Evolutionary conservation across 2,113 vertebrate genomes (phyloP).

Genomic region (Heloderma charlesbogerti): DNA sequence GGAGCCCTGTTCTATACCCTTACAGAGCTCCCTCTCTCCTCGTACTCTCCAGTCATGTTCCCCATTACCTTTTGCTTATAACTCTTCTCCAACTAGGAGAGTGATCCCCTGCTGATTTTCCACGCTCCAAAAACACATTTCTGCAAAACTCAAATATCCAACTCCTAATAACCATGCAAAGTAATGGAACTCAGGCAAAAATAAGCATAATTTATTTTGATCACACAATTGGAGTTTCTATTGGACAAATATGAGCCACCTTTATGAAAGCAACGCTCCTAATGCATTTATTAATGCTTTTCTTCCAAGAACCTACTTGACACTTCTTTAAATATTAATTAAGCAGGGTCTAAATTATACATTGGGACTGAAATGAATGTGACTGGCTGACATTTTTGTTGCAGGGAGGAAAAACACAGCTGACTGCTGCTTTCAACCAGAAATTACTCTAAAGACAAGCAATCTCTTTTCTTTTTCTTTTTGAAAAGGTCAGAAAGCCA

Average conservation of each 20-base stretch:
- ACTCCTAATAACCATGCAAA: not conserved
- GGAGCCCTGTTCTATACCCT: not conserved
- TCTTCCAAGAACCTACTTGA: constrained; percentile 8
- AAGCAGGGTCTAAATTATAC: constrained; percentile 33
- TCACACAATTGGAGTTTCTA: not conserved
- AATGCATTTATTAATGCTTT: constrained; percentile 30
- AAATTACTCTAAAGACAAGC: not conserved
- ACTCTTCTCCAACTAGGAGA: not conserved
- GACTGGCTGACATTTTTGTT: not conserved
- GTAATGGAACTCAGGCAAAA: not conserved
- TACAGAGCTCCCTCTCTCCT: not conserved
- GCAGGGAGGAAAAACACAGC: not conserved
- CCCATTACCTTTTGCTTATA: not conserved
- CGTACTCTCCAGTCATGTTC: not conserved
- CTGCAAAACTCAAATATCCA: not conserved
- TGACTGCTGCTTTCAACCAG: not conserved
- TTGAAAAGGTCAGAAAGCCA: constrained; percentile 10
- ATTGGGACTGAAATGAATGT: constrained; percentile 18
- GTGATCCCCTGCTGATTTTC: not conserved
- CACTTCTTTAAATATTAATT: constrained; percentile 38
- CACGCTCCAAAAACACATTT: not conserved
- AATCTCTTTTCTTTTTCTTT: not conserved
- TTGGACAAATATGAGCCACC: not conserved
- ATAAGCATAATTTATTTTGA: not conserved
- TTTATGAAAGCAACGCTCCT: constrained; percentile 1